Base-by-base conservation (phyloP, 2,113 vertebrate species). In the Periophthalmus modestus region DNA sequence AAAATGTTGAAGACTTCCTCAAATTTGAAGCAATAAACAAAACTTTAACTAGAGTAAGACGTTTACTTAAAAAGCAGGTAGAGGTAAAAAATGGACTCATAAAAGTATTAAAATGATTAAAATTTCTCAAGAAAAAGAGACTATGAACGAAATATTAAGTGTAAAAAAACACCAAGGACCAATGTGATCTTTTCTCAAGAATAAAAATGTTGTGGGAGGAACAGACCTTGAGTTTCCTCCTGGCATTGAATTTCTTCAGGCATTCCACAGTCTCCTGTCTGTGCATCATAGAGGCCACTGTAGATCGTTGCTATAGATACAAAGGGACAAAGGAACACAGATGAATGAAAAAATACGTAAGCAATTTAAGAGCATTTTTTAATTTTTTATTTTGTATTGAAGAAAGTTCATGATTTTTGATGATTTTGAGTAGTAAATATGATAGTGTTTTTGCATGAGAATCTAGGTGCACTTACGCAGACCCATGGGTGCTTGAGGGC, bases 211-310 rank as follows among this genome's bases (percentile, higher is more conserved):
- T 28, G 62, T 0, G 57, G 69, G 62, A 69, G 33, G 12, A 79
- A 85, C 91, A 59, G 24, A 98, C 97, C 95, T 99, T 98, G 88
- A 98, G 96, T 96, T 98, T 98, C 87, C 97, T 95, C 76, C 97
- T 94, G 88, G 97, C 97, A 0, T 99, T 99, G 93, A 99, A 99
- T 85, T 99, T 99, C 92, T 98, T 98, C 93, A 99, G 94, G 88
- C 97, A 98, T 86, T 98, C 97, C 83, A 98, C 97, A 0, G 97
- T 98, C 93, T 98, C 97, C 92, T 98, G 97, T 84, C 97, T 95
- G 94, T 99, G 97, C 97, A 99, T 98, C 97, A 99, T 98, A 46
- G 97, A 98, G 54, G 97, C 97, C 94, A 99, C 97, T 0, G 97
- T 99, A 67, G 97, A 98, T 69, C 97, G 97, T 98, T 99, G 97